Conservation (phyloP, 2,888 invertebrate genomes). For the Dicyrtoma fusca region DNA sequence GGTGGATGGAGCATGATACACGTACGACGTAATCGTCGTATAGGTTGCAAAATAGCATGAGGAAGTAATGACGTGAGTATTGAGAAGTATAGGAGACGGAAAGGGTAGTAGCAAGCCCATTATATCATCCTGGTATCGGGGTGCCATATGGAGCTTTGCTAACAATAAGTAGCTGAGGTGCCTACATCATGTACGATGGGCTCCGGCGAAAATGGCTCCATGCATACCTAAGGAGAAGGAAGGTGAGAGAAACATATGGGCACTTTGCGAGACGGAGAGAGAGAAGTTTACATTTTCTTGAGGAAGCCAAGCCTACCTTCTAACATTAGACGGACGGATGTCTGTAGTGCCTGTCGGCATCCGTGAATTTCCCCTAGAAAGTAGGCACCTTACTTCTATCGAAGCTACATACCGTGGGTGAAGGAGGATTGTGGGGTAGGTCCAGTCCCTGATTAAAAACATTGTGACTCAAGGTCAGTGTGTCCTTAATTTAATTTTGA, state of each 20-base stretch:
- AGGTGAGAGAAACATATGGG: conserved; percentile 3
- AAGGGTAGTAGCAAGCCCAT: neutral
- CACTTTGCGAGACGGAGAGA: conserved; percentile 4
- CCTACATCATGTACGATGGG: neutral
- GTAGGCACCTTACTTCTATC: too few relatives aligned
- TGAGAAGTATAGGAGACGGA: neutral
- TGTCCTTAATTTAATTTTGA: too few relatives aligned
- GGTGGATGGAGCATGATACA: neutral
- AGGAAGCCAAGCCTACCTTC: conserved; percentile 2
- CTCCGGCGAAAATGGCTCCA: conserved; percentile 1
- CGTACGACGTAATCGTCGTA: neutral
- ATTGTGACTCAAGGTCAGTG: too few relatives aligned
- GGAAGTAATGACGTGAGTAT: conserved; percentile 31
- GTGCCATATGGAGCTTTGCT: conserved; percentile 15
- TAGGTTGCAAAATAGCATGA: neutral
- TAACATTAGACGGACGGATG: neutral
- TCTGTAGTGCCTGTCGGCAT: neutral
- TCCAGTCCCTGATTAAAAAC: too few relatives aligned
- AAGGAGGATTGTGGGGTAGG: too few relatives aligned
- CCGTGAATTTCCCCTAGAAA: too few relatives aligned
- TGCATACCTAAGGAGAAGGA: neutral
- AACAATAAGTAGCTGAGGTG: too few relatives aligned
- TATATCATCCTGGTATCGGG: neutral
- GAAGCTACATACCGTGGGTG: too few relatives aligned
- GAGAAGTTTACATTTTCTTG: neutral